Evolutionary conservation across 2,113 vertebrate genomes (phyloP).

Genomic region (Sula dactylatra): DNA sequence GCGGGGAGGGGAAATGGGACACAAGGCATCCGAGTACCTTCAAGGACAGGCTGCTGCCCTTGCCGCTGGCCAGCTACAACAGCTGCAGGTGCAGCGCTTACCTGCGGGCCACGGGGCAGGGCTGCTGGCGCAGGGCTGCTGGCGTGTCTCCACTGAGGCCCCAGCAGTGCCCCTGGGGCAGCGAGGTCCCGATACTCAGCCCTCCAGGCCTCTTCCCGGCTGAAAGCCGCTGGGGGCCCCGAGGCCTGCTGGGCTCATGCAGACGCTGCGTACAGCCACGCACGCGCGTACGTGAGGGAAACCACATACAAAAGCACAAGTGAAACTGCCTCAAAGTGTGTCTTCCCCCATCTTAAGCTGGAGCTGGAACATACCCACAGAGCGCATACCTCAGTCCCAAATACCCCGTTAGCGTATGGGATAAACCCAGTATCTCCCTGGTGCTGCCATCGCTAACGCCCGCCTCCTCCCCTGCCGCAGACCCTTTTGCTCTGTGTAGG

Average conservation of each 20-base stretch:
- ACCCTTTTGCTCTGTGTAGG: not conserved
- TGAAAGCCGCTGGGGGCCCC: not conserved
- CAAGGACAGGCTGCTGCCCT: not conserved
- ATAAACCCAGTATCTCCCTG: not conserved
- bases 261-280: fast-evolving
- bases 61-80: fast-evolving
- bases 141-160: not conserved
- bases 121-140: not conserved
- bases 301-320: not conserved
- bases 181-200: fast-evolving
- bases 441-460: too few species aligned
- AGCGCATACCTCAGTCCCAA: not conserved
- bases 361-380: not conserved
- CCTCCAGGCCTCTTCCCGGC: not conserved
- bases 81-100: not conserved
- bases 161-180: not conserved
- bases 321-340: not conserved
- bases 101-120: not conserved
- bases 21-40: fast-evolving
- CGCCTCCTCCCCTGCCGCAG: too few species aligned
- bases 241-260: fast-evolving
- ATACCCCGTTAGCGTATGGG: too few species aligned
- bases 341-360: not conserved
- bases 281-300: fast-evolving
- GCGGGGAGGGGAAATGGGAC: not conserved